Evolutionary conservation across 2,888 invertebrate genomes (phyloP).

Genomic region (Ashinkailepas kermadecensis): DNA sequence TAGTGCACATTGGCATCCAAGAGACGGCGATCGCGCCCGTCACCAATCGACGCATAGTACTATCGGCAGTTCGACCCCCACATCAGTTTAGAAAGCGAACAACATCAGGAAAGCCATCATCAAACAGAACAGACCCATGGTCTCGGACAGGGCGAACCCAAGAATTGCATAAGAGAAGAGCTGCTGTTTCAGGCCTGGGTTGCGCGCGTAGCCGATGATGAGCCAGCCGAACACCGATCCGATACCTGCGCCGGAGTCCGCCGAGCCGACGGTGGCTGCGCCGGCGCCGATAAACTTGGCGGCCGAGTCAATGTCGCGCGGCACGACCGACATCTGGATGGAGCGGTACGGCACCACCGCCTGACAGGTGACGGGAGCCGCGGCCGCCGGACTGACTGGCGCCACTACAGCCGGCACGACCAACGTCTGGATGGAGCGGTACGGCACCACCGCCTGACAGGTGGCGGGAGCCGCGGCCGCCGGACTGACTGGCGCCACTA

Average conservation of each 20-base stretch:
- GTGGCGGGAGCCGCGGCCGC: no score
- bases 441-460: no score
- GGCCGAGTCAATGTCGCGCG: constrained; percentile 98
- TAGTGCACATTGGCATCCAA: no score
- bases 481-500: no score
- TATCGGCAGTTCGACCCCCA: no score
- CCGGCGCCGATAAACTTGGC: constrained; percentile 99
- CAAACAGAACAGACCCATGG: constrained; percentile 99
- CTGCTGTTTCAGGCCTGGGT: constrained; percentile 95
- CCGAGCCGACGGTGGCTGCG: constrained; percentile 99
- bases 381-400: no score
- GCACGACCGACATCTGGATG: constrained; percentile 76
- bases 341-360: no score
- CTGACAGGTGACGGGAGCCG: no score
- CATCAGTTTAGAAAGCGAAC: constrained; percentile 80
- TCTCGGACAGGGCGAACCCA: constrained; percentile 96
- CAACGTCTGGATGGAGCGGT: no score
- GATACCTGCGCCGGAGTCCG: constrained; percentile 96
- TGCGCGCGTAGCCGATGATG: constrained; percentile 91
- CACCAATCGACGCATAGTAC: no score
- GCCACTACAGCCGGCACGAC: no score
- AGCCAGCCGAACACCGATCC: constrained; percentile 95
- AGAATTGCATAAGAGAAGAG: constrained; percentile 96
- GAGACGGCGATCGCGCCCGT: no score
- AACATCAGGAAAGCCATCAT: constrained; percentile 98